Percentiles rank a stretch among this genome's conserved stretches.
phyloP scores from a whole-genome alignment of 2,797 vertebrate genomes.

The Lemur catta region DNA sequence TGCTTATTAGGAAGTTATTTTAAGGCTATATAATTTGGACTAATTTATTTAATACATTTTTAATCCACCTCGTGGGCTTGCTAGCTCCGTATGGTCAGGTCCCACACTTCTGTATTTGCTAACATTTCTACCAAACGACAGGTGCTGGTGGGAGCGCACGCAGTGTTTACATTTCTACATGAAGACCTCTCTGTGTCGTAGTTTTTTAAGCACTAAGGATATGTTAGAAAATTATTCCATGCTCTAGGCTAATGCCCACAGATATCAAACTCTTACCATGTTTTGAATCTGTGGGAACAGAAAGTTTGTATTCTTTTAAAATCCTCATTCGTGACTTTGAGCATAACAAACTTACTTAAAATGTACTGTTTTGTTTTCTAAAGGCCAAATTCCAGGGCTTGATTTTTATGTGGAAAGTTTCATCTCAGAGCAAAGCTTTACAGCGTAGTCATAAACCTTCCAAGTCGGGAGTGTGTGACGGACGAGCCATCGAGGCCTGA shows the following conservation, averaged over 20 bases:
- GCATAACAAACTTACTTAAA: conserved; percentile 26
- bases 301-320: conserved; percentile 30
- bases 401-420: conserved; percentile 59
- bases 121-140: not conserved
- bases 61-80: not conserved
- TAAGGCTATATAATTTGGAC: conserved; percentile 5
- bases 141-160: not conserved
- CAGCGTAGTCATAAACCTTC: conserved; percentile 16
- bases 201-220: not conserved
- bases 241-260: not conserved
- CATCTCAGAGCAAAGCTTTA: conserved; percentile 59
- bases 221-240: conserved; percentile 4
- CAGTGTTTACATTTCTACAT: not conserved
- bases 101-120: not conserved
- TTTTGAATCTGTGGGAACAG: not conserved
- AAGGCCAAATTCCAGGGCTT: conserved; percentile 51
- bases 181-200: not conserved
- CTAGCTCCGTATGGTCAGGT: not conserved
- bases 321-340: conserved; percentile 20
- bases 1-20: not conserved
- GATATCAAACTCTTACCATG: not conserved
- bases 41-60: conserved; percentile 2
- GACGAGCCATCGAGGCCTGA: not conserved
- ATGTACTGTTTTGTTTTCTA: conserved; percentile 59
- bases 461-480: not conserved